Evolutionary conservation across 1,140 invertebrate genomes (phyloP).

Genomic region (Epicauta chinensis): DNA sequence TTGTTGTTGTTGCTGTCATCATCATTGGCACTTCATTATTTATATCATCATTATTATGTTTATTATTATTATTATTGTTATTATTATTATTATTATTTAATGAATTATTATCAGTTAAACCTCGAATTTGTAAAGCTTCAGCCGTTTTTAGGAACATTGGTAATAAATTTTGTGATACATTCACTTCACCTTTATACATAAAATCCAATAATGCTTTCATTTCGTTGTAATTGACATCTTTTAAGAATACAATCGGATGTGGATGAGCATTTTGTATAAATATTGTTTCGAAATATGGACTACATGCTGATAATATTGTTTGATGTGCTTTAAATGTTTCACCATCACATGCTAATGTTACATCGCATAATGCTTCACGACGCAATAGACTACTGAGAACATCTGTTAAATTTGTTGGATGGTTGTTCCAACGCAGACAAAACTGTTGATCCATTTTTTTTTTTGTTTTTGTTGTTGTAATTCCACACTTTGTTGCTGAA

Average conservation of each 20-base stretch:
- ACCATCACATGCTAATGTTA: constrained; percentile 87
- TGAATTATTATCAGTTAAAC: constrained; percentile 78
- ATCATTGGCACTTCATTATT: too few relatives aligned
- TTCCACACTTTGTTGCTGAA: too few relatives aligned
- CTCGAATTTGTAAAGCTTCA: constrained; percentile 83
- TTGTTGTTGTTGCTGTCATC: background rate
- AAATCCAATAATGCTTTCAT: constrained; percentile 83
- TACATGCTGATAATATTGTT: constrained; percentile 88
- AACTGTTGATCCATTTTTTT: constrained; percentile 86
- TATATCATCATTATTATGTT: too few relatives aligned
- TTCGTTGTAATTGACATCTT: constrained; percentile 81
- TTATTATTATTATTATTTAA: constrained; percentile 47
- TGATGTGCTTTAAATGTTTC: constrained; percentile 90
- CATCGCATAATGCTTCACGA: constrained; percentile 82
- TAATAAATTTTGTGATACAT: constrained; percentile 79
- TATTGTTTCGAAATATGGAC: constrained; percentile 90
- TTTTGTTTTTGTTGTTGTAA: constrained; percentile 13
- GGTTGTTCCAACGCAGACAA: constrained; percentile 92
- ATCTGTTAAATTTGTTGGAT: constrained; percentile 82
- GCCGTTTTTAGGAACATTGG: constrained; percentile 86
- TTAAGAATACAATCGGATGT: constrained; percentile 87
- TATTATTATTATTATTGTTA: constrained; percentile 25
- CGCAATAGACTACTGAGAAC: constrained; percentile 79
- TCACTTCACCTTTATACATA: constrained; percentile 89
- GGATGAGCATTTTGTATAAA: constrained; percentile 86